Conservation (phyloP, 2,113 vertebrate genomes). For the Eurypyga helias region DNA sequence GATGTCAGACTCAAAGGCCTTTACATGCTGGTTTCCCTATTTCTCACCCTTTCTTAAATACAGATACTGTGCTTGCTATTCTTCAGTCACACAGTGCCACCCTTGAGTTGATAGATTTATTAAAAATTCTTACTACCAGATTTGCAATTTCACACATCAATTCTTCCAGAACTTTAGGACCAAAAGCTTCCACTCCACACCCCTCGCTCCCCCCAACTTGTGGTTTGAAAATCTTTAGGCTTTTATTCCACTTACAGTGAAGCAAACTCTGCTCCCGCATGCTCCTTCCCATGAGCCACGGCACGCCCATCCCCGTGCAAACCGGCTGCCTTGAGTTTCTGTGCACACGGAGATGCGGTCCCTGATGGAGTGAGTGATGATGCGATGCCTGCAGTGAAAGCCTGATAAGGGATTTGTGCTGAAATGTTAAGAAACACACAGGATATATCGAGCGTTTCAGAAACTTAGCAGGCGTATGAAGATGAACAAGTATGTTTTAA, state of each 20-base stretch:
- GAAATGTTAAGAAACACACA: conserved; percentile 21
- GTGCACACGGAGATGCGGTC: not conserved
- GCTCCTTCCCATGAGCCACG: not conserved
- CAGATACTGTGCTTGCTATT: conserved; percentile 25
- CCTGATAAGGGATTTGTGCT: conserved; percentile 1
- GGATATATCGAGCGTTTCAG: conserved; percentile 27
- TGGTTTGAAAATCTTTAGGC: not conserved
- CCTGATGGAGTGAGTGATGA: not conserved
- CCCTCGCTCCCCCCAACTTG: not conserved
- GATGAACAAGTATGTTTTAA: conserved; percentile 50
- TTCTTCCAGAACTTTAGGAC: conserved; percentile 64
- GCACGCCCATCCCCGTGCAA: not conserved
- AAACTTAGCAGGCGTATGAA: conserved; percentile 4
- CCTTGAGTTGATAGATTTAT: conserved; percentile 68
- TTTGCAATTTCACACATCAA: conserved; percentile 72
- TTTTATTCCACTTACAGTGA: not conserved
- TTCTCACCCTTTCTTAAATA: conserved; percentile 9
- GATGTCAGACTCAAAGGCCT: not conserved
- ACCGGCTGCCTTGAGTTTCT: not conserved
- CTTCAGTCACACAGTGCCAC: conserved; percentile 66
- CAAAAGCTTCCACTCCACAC: conserved; percentile 35
- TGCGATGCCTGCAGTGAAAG: not conserved
- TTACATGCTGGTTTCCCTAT: not conserved
- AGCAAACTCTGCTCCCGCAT: not conserved
- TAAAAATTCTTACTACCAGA: conserved; percentile 67